phyloP scores from a whole-genome alignment of 2,113 vertebrate genomes.

The human region GRCh38 chrX:6901001-6901500 shows the following conservation, averaged over 20 bases:
- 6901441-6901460: too few relatives aligned
- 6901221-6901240: not conserved
- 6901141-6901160: not conserved
- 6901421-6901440: too few relatives aligned
- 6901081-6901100: not conserved
- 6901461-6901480: not conserved
- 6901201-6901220: not conserved
- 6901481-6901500: not conserved
- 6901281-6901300: not conserved
- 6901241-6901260: not conserved
- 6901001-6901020: too few relatives aligned
- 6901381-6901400: too few relatives aligned
- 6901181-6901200: not conserved
- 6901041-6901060: too few relatives aligned
- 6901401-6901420: fast-evolving
- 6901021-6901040: too few relatives aligned
- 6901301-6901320: not conserved
- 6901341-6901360: not conserved
- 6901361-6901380: too few relatives aligned
- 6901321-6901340: not conserved
- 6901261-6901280: not conserved
- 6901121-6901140: not conserved
- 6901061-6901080: not conserved
- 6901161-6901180: not conserved
- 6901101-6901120: not conserved